Conservation (phyloP, 2,797 vertebrate species). For the Oreochromis grahami region DNA sequence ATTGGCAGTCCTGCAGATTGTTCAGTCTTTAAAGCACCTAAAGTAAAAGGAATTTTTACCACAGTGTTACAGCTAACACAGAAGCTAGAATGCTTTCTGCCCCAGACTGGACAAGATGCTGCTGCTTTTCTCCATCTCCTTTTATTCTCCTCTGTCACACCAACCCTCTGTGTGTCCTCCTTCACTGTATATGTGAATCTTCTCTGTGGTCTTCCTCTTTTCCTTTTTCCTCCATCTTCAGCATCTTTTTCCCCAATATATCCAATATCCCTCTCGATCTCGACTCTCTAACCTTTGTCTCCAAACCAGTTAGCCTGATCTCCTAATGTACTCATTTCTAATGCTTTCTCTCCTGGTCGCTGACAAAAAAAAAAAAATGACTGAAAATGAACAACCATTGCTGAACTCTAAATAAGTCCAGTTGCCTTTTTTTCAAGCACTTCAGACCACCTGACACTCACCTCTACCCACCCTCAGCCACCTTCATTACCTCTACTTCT, state of each 20-base stretch:
- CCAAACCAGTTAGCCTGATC: background rate
- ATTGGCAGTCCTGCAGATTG: background rate
- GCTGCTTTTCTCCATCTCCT: background rate
- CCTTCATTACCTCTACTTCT: background rate
- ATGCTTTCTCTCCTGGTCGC: background rate
- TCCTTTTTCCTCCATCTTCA: background rate
- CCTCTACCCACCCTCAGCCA: background rate
- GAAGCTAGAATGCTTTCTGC: background rate
- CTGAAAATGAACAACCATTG: background rate
- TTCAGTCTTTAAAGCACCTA: background rate
- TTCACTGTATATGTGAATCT: background rate
- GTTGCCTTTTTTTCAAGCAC: background rate
- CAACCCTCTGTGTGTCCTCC: background rate
- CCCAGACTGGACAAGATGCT: background rate
- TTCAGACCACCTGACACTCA: background rate
- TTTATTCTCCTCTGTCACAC: background rate
- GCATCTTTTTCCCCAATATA: background rate
- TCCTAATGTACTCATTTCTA: background rate
- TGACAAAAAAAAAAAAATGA: no score
- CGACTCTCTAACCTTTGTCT: background rate
- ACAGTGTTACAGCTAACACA: background rate
- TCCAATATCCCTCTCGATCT: background rate
- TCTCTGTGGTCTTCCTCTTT: background rate
- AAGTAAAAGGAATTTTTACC: fast-evolving
- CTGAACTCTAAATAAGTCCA: background rate